These are phyloP conservation scores for Guaruba guarouba DNA, from an alignment of 2,113 vertebrate species.

Conservation along the genomic window DNA sequence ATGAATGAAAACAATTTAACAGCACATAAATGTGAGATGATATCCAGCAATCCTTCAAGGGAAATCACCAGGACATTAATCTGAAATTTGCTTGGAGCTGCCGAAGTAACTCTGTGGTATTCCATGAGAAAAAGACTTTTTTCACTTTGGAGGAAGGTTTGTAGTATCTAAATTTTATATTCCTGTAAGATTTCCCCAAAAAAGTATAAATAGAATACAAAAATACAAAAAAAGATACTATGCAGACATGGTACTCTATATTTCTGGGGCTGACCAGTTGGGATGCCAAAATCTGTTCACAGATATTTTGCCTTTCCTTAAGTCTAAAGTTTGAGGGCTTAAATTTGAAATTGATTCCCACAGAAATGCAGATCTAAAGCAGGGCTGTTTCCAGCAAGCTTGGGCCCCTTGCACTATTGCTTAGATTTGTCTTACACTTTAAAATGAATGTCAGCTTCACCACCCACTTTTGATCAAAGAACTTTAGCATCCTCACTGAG, in stretches of 20 bases:
- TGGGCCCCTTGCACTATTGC: not conserved
- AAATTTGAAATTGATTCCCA: not conserved
- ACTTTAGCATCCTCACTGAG: not conserved
- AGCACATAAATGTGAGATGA: not conserved
- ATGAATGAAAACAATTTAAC: not conserved
- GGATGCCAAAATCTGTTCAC: not conserved
- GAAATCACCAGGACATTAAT: not conserved
- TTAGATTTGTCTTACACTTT: not conserved
- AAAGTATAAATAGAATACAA: not conserved
- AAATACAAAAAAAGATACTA: not conserved
- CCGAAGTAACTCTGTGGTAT: not conserved
- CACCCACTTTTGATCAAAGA: not conserved
- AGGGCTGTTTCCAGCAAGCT: not conserved
- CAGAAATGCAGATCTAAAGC: not conserved
- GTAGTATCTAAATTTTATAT: not conserved
- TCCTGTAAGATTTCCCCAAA: not conserved
- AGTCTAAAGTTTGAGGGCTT: not conserved
- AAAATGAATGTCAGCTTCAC: not conserved
- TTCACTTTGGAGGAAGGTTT: not conserved
- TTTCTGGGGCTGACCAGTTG: not conserved
- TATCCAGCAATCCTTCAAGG: not conserved
- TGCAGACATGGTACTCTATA: fast-evolving
- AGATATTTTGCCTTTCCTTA: not conserved
- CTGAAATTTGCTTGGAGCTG: not conserved
- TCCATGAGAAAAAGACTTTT: not conserved